Evolutionary conservation across 2,888 invertebrate genomes (phyloP).

Genomic region (Cerastis rubricosa): DNA sequence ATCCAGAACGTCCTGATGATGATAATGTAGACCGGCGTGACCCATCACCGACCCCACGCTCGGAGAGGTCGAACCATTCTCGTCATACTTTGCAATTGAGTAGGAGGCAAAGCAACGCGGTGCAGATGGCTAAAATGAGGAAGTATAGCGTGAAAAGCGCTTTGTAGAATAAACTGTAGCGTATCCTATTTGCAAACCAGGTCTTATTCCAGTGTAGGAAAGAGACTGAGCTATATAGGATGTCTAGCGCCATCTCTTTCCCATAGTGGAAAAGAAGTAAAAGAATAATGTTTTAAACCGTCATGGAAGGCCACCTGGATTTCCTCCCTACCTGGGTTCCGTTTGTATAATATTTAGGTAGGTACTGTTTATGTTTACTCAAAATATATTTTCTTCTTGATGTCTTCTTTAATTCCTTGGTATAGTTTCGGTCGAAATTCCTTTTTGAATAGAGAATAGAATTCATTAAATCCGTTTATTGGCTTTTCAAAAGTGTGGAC

Average conservation of each 20-base stretch:
- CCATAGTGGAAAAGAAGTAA: too few relatives aligned
- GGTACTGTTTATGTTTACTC: not conserved
- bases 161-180: slow-evolving; percentile 1
- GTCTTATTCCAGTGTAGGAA: not conserved
- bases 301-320: too few relatives aligned
- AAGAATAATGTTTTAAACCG: too few relatives aligned
- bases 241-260: too few relatives aligned
- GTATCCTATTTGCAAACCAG: not conserved
- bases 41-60: slow-evolving; percentile 79
- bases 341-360: not conserved
- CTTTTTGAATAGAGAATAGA: not conserved
- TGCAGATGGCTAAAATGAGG: slow-evolving; percentile 84
- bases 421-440: not conserved
- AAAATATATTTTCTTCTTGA: not conserved
- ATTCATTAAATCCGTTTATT: not conserved
- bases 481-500: not conserved
- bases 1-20: slow-evolving; percentile 73
- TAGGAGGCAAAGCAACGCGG: slow-evolving; percentile 84
- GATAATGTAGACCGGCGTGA: slow-evolving; percentile 70
- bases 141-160: slow-evolving; percentile 77
- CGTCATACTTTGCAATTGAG: slow-evolving; percentile 82
- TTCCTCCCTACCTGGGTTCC: not conserved
- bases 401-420: not conserved
- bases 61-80: slow-evolving; percentile 82
- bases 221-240: too few relatives aligned